A percentile compares a stretch with the other conserved stretches of the same genome.
phyloP scores from a whole-genome alignment of 1,140 invertebrate species.

The Pseudoatta argentina region DNA sequence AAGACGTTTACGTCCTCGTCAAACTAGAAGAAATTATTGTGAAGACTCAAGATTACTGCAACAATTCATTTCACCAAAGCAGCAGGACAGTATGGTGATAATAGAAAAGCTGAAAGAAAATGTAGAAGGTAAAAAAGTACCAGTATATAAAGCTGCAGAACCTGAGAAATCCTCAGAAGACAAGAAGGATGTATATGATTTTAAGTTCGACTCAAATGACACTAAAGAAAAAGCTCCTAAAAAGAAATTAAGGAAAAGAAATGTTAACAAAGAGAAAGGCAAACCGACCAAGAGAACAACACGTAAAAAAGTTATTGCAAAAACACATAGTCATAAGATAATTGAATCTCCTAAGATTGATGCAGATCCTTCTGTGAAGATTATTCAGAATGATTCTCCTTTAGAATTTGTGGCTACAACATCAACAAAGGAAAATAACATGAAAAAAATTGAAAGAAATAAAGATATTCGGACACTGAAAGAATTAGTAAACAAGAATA shows the following conservation, averaged over 20 bases:
- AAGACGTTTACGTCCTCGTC: slow-evolving; percentile 37
- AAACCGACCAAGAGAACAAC: slow-evolving; percentile 32
- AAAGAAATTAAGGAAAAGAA: slow-evolving; percentile 43
- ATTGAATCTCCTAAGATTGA: not conserved
- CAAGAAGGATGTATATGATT: slow-evolving; percentile 66
- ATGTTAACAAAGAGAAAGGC: not conserved
- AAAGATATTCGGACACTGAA: not conserved
- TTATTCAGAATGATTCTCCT: not conserved
- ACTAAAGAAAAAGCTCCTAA: slow-evolving; percentile 50
- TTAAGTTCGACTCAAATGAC: slow-evolving; percentile 67
- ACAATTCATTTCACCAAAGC: not conserved
- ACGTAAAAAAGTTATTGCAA: slow-evolving; percentile 4
- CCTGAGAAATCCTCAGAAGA: slow-evolving; percentile 27
- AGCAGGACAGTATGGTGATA: slow-evolving; percentile 16
- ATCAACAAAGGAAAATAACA: slow-evolving; percentile 15
- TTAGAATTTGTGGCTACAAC: not conserved
- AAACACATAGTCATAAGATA: not conserved
- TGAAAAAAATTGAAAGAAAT: slow-evolving; percentile 7
- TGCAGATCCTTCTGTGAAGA: not conserved
- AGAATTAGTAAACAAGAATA: no score
- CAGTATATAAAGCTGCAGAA: slow-evolving; percentile 56
- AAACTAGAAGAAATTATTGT: slow-evolving; percentile 38
- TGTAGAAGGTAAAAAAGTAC: slow-evolving; percentile 34
- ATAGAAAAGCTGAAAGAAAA: not conserved
- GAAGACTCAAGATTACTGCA: slow-evolving; percentile 27